Evolutionary conservation across 2,797 vertebrate genomes (phyloP).

Genomic region (Melanotaenia nigrans): DNA sequence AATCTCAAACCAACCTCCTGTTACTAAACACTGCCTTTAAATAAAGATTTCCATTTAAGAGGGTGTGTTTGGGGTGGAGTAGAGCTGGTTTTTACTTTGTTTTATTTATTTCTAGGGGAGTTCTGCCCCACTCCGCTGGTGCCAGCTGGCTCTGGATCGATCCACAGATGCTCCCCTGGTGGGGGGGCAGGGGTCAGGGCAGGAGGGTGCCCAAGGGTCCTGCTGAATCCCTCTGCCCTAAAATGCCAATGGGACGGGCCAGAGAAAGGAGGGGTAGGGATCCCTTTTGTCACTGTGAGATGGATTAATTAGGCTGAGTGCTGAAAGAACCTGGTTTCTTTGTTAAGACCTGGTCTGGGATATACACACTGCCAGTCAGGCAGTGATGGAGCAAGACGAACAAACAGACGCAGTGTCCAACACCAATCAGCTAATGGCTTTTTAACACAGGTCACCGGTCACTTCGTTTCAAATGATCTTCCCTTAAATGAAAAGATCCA

Average conservation of each 20-base stretch:
- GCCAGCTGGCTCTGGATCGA: constrained; percentile 84
- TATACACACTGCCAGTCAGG: constrained; percentile 19
- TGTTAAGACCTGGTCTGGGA: constrained; percentile 40
- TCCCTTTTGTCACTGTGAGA: constrained; percentile 68
- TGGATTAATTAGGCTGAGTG: constrained; percentile 81
- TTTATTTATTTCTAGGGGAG: constrained; percentile 20
- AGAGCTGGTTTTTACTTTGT: neutral
- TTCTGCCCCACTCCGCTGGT: constrained; percentile 55
- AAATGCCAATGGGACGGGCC: constrained; percentile 78
- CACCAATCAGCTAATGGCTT: constrained; percentile 66
- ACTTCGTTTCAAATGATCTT: constrained; percentile 51
- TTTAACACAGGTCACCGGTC: constrained; percentile 58
- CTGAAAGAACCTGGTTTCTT: constrained; percentile 59
- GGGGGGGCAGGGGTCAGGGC: constrained; percentile 81
- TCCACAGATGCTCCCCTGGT: constrained; percentile 84
- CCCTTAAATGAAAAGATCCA: too few relatives aligned
- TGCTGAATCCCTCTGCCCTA: constrained; percentile 72
- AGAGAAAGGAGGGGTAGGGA: constrained; percentile 57
- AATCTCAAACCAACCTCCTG: neutral
- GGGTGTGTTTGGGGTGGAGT: constrained; percentile 5
- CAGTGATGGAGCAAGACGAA: constrained; percentile 23
- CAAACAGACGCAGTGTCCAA: constrained; percentile 21
- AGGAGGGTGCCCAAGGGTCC: constrained; percentile 77
- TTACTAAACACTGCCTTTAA: neutral
- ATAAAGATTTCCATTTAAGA: neutral